phyloP scores from a whole-genome alignment of 2,797 vertebrate species.

The Platyrinchus mystaceus region DNA sequence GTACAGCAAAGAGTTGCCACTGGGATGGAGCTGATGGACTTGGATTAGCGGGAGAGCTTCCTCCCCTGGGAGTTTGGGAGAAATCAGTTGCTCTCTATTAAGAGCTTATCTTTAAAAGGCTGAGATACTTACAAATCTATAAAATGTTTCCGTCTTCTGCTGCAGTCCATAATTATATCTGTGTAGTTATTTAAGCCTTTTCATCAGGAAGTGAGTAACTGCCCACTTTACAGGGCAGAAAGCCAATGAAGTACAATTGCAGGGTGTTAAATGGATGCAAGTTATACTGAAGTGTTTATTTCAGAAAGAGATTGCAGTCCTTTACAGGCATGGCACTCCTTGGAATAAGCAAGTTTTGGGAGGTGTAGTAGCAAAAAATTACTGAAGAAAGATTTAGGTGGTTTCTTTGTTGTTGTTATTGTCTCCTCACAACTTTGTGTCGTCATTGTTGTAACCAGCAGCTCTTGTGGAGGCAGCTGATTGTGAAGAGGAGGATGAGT shows the following conservation, averaged over 20 bases:
- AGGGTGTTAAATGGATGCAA: not conserved
- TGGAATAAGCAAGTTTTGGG: not conserved
- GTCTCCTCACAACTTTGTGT: slow-evolving; percentile 67
- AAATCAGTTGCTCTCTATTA: slow-evolving; percentile 26
- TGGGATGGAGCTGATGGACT: not conserved
- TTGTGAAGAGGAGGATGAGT: slow-evolving; percentile 68
- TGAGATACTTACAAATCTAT: not conserved
- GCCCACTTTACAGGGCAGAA: not conserved
- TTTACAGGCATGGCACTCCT: not conserved
- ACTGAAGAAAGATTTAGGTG: not conserved
- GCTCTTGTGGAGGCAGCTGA: slow-evolving; percentile 54
- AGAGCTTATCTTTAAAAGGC: slow-evolving; percentile 4
- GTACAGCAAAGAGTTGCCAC: not conserved
- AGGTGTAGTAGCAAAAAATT: not conserved
- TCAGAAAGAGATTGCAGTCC: not conserved
- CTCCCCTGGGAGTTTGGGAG: not conserved
- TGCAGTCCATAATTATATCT: not conserved
- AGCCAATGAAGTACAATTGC: not conserved
- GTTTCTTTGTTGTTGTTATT: not conserved
- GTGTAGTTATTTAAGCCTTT: not conserved
- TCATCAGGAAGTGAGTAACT: not conserved
- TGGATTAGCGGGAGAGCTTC: not conserved
- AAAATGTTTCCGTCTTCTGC: not conserved
- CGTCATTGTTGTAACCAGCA: slow-evolving; percentile 18
- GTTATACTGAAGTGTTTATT: not conserved